Percentiles rank a stretch among this genome's conserved stretches.
phyloP scores from a whole-genome alignment of 2,888 invertebrate species.

The Petrolisthes manimaculis region DNA sequence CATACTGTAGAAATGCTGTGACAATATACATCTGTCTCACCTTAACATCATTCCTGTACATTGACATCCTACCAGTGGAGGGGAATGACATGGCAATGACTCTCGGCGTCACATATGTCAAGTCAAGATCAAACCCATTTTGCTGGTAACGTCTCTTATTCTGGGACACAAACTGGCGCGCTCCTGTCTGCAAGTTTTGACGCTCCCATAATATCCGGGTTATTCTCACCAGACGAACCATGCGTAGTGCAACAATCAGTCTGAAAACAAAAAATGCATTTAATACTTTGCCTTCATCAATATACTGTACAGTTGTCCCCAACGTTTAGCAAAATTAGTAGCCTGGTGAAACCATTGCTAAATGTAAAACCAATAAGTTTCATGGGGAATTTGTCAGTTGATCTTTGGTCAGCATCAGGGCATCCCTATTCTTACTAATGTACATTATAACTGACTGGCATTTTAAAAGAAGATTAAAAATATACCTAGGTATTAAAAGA shows the following conservation, averaged over 20 bases:
- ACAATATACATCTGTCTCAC: slow-evolving; percentile 67
- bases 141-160: slow-evolving; percentile 71
- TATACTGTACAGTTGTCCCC: neutral
- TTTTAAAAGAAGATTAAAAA: too few relatives aligned
- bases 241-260: slow-evolving; percentile 69
- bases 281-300: neutral
- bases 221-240: slow-evolving; percentile 70
- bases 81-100: slow-evolving; percentile 74
- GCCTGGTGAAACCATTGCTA: neutral
- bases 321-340: neutral
- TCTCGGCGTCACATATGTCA: slow-evolving; percentile 73
- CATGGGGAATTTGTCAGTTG: neutral
- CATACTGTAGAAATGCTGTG: neutral
- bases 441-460: too few relatives aligned
- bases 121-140: slow-evolving; percentile 73
- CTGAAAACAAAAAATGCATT: slow-evolving; percentile 64
- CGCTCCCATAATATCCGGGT: slow-evolving; percentile 70
- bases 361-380: neutral
- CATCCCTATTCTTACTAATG: neutral
- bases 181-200: slow-evolving; percentile 70
- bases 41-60: slow-evolving; percentile 72
- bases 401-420: neutral
- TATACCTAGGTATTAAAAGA: too few relatives aligned
- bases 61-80: slow-evolving; percentile 71
- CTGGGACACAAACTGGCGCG: slow-evolving; percentile 72